Evolutionary conservation across 2,888 invertebrate species (phyloP).

Genomic region (Crioceris asparagi): DNA sequence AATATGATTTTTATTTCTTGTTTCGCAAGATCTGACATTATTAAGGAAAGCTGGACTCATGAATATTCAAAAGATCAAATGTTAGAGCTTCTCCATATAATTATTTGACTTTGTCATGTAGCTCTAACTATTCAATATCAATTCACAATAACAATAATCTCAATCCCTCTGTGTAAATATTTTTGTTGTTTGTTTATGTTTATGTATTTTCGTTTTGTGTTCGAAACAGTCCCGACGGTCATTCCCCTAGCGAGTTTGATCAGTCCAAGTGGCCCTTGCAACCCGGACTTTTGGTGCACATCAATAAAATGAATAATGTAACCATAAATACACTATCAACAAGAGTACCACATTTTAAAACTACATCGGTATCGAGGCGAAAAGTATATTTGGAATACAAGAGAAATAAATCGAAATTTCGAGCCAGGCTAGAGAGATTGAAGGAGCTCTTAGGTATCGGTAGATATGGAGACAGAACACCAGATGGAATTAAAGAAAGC

Average conservation of each 20-base stretch:
- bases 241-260: constrained; percentile 30
- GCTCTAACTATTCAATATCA: too few relatives aligned
- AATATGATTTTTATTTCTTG: too few relatives aligned
- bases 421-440: constrained; percentile 33
- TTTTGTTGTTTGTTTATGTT: too few relatives aligned
- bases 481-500: constrained; percentile 39
- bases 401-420: constrained; percentile 32
- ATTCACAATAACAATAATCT: too few relatives aligned
- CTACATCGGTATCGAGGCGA: constrained; percentile 21
- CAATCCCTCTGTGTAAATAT: too few relatives aligned
- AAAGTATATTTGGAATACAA: constrained; percentile 26
- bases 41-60: too few relatives aligned
- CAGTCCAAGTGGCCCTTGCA: constrained; percentile 73
- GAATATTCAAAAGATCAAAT: too few relatives aligned
- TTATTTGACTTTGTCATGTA: too few relatives aligned
- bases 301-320: constrained; percentile 69
- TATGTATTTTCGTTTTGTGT: too few relatives aligned
- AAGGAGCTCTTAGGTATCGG: constrained; percentile 31
- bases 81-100: too few relatives aligned
- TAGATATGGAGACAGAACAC: constrained; percentile 33
- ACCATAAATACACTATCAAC: constrained; percentile 31
- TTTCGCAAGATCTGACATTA: too few relatives aligned
- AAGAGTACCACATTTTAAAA: constrained; percentile 26
- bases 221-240: constrained; percentile 43
- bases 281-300: constrained; percentile 80